These are phyloP conservation scores for Thecophora atra DNA, from an alignment of 2,888 invertebrate species.

Conservation along the genomic window DNA sequence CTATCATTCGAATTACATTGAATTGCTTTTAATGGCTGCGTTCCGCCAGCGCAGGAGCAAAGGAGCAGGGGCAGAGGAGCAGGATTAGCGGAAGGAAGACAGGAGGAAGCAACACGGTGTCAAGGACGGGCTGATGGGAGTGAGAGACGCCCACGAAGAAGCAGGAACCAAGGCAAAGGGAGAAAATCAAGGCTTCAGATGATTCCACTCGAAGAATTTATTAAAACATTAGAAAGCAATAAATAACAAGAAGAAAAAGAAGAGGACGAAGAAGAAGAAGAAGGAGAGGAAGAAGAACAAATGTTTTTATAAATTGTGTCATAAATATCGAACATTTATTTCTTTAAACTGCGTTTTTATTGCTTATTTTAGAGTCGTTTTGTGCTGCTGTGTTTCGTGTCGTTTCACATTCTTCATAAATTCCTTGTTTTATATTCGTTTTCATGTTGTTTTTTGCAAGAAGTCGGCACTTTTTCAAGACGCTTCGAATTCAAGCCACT, in stretches of 20 bases:
- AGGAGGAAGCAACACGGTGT: not conserved
- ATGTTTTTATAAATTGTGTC: not conserved
- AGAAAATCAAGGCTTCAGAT: not conserved
- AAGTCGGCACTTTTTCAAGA: too few relatives aligned
- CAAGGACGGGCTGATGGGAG: conserved; percentile 1
- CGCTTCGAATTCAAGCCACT: too few relatives aligned
- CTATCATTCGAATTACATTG: conserved; percentile 31
- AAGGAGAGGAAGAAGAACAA: not conserved
- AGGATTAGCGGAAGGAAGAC: not conserved
- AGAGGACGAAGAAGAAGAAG: not conserved
- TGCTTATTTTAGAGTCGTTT: too few relatives aligned
- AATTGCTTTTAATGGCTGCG: conserved; percentile 33
- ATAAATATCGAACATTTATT: not conserved
- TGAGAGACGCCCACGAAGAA: not conserved
- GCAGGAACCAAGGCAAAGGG: conserved; percentile 1
- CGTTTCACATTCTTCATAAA: too few relatives aligned
- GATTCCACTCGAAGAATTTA: not conserved
- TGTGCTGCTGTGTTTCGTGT: too few relatives aligned
- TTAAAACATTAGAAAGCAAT: not conserved
- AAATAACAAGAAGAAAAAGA: not conserved
- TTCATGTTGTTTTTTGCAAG: too few relatives aligned
- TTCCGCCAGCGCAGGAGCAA: not conserved
- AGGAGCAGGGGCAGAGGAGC: not conserved
- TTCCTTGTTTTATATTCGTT: too few relatives aligned
- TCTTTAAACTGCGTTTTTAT: not conserved